Conservation (phyloP, 2,888 invertebrate genomes). For the Drosophila borealis region DNA sequence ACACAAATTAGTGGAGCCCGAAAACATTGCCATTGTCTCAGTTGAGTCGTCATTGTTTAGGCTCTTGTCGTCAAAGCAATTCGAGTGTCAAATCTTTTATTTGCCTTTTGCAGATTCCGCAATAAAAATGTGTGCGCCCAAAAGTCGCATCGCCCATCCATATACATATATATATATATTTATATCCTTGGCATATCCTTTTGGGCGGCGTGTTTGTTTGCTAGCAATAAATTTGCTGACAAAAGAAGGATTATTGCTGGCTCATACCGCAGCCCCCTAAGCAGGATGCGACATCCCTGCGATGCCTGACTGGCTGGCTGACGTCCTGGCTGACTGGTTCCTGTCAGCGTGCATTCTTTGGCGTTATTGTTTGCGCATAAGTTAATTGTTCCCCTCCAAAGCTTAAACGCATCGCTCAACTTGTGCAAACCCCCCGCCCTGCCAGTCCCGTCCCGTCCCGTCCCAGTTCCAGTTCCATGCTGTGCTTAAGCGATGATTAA, state of each 20-base stretch:
- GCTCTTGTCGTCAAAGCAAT: constrained; percentile 70
- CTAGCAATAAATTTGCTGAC: constrained; percentile 83
- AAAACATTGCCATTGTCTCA: constrained; percentile 42
- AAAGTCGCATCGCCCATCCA: constrained; percentile 50
- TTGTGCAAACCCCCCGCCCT: constrained; percentile 23
- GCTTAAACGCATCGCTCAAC: constrained; percentile 76
- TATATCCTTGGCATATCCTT: constrained; percentile 52
- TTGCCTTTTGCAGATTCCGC: constrained; percentile 84
- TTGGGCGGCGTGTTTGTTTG: constrained; percentile 64
- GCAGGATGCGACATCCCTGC: constrained; percentile 65
- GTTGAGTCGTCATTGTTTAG: constrained; percentile 16
- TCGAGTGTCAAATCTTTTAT: constrained; percentile 84
- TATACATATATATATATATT: constrained; percentile 18
- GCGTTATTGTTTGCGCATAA: constrained; percentile 81
- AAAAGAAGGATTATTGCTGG: constrained; percentile 83
- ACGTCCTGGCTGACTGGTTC: constrained; percentile 42
- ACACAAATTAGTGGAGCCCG: constrained; percentile 59
- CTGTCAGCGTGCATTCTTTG: constrained; percentile 77
- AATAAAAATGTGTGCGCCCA: constrained; percentile 79
- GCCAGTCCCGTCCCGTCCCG: not conserved
- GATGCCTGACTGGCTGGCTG: constrained; percentile 20
- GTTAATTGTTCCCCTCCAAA: constrained; percentile 78
- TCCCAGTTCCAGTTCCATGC: constrained; percentile 48
- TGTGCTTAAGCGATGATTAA: constrained; percentile 70
- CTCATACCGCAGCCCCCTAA: constrained; percentile 63